Percentiles rank a stretch among this genome's conserved stretches.
phyloP scores from a whole-genome alignment of 2,797 vertebrate species.

The Chromis chromis region DNA sequence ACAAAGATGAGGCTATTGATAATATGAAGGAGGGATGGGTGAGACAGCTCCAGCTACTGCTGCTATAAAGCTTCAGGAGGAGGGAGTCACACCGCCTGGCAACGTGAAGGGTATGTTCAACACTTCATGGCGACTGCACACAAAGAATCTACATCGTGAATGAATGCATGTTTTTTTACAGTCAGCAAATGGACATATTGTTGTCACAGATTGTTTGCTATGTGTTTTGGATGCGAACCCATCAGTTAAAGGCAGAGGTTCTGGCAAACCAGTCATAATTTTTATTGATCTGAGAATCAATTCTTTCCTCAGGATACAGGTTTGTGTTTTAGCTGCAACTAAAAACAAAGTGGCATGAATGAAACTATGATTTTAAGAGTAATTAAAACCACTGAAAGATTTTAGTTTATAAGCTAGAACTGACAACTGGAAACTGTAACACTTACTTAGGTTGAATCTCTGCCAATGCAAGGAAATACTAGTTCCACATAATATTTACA shows the following conservation, averaged over 20 bases:
- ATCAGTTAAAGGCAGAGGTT: neutral
- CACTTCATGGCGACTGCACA: neutral
- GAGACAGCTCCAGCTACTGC: conserved; percentile 25
- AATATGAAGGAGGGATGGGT: conserved; percentile 25
- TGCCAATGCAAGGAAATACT: too few species aligned
- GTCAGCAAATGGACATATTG: neutral
- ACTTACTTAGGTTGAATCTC: too few species aligned
- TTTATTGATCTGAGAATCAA: conserved; percentile 12
- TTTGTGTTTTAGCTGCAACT: neutral
- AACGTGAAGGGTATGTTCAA: neutral
- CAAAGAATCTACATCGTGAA: neutral
- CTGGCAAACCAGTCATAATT: neutral
- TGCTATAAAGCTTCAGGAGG: conserved; percentile 32
- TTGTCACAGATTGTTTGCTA: neutral
- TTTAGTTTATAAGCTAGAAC: too few species aligned
- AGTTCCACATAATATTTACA: too few species aligned
- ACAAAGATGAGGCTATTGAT: conserved; percentile 4
- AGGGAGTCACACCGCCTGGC: conserved; percentile 36
- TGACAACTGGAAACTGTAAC: too few species aligned
- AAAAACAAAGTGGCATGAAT: neutral
- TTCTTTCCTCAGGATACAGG: conserved; percentile 1
- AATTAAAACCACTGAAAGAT: too few species aligned
- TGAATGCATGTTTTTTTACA: neutral
- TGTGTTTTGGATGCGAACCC: neutral
- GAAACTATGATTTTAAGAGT: neutral